These are phyloP conservation scores for Octomys mimax DNA, from an alignment of 2,797 vertebrate species.

Conservation along the genomic window DNA sequence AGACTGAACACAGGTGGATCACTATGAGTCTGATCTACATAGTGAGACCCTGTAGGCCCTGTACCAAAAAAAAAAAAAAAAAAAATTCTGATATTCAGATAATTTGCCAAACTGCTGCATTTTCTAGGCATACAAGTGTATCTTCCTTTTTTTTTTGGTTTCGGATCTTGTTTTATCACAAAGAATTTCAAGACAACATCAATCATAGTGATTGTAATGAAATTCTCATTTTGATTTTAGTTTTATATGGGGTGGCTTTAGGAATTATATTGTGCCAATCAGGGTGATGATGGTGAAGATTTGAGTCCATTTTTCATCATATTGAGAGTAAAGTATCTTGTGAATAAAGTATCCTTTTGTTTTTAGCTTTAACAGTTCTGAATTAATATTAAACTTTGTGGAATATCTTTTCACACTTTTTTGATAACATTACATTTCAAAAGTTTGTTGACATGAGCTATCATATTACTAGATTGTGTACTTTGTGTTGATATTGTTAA, in stretches of 20 bases:
- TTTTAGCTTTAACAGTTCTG: slow-evolving; percentile 51
- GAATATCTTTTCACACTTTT: not conserved
- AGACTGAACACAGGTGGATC: no score
- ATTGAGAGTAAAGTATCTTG: not conserved
- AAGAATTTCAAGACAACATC: not conserved
- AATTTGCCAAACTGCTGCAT: slow-evolving; percentile 31
- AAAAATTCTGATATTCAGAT: not conserved
- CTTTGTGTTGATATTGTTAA: not conserved
- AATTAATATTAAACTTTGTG: slow-evolving; percentile 27
- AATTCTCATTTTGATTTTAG: slow-evolving; percentile 23
- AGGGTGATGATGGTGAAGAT: not conserved
- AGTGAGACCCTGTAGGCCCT: no score
- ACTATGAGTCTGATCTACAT: no score
- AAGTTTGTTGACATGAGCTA: not conserved
- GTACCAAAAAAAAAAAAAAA: no score
- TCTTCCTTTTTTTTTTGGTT: not conserved
- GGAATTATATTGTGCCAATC: not conserved
- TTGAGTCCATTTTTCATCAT: not conserved
- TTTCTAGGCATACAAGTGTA: not conserved
- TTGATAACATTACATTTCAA: slow-evolving; percentile 24
- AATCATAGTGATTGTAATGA: not conserved
- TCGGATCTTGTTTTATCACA: slow-evolving; percentile 11
- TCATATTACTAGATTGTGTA: not conserved
- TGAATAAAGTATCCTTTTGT: slow-evolving; percentile 6
- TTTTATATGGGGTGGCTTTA: not conserved